phyloP scores from a whole-genome alignment of 1,140 invertebrate species.

The Lysiphlebus fabarum region DNA sequence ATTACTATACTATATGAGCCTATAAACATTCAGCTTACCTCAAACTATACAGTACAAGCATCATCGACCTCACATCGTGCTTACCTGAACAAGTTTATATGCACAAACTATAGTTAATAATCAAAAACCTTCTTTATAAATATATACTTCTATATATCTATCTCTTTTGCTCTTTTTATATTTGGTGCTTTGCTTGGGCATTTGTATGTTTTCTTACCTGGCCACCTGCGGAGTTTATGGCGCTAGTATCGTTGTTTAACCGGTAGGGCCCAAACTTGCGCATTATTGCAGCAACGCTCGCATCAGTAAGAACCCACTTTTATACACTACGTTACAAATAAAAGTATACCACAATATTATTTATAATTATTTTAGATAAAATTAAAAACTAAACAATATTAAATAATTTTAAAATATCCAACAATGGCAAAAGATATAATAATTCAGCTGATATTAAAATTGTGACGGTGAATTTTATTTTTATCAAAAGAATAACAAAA shows the following conservation, averaged over 20 bases:
- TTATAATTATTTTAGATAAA: not conserved
- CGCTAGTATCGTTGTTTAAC: conserved; percentile 38
- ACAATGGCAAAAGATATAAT: no score
- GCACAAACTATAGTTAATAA: conserved; percentile 2
- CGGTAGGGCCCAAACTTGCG: conserved; percentile 40
- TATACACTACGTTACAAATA: conserved; percentile 19
- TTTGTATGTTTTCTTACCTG: conserved; percentile 37
- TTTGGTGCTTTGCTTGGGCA: not conserved
- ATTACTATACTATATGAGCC: no score
- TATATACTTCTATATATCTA: no score
- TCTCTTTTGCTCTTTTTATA: not conserved
- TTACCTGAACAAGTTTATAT: not conserved
- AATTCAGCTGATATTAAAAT: no score
- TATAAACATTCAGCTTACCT: no score
- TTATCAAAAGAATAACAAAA: not conserved
- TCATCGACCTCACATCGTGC: no score
- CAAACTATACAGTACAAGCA: no score
- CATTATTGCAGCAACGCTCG: conserved; percentile 51
- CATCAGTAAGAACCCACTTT: conserved; percentile 33
- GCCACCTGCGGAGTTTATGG: conserved; percentile 34
- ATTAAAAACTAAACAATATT: no score
- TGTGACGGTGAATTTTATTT: no score
- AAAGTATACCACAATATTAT: conserved; percentile 16
- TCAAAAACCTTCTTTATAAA: not conserved
- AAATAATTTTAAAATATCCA: no score